Evolutionary conservation across 2,888 invertebrate genomes (phyloP).

Genomic region (Andrena marginata): DNA sequence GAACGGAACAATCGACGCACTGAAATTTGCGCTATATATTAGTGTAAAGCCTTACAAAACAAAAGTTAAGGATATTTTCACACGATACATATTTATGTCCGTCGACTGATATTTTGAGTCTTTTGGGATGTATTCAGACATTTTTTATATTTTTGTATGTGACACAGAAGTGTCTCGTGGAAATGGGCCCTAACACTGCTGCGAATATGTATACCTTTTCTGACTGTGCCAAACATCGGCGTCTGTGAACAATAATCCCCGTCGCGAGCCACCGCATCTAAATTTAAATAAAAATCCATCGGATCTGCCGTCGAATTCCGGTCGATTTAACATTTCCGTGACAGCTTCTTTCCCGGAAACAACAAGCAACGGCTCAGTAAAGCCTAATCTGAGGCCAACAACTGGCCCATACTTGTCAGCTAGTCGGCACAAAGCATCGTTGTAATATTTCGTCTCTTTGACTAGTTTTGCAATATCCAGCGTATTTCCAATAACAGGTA

Average conservation of each 20-base stretch:
- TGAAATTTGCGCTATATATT: no score
- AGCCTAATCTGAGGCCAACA: conserved; percentile 88
- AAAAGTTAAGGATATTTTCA: no score
- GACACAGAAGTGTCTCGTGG: no score
- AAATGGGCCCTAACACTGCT: no score
- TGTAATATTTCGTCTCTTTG: conserved; percentile 85
- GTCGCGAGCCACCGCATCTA: conserved; percentile 88
- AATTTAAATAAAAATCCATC: conserved; percentile 89
- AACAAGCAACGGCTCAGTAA: conserved; percentile 87
- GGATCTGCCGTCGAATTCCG: conserved; percentile 90
- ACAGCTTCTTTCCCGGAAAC: conserved; percentile 89
- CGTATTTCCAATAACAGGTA: conserved; percentile 87
- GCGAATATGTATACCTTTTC: conserved; percentile 82
- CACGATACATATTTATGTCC: no score
- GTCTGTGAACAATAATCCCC: conserved; percentile 90
- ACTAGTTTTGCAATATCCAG: conserved; percentile 83
- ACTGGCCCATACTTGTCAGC: conserved; percentile 88
- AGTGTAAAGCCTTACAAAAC: no score
- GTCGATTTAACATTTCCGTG: conserved; percentile 87
- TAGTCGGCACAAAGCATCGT: conserved; percentile 88
- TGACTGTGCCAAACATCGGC: conserved; percentile 89
- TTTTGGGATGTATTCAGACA: no score
- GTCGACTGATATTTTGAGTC: no score
- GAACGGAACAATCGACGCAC: no score
- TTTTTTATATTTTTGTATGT: no score